Evolutionary conservation across 2,888 invertebrate species (phyloP).

Genomic region (Nineta flava): DNA sequence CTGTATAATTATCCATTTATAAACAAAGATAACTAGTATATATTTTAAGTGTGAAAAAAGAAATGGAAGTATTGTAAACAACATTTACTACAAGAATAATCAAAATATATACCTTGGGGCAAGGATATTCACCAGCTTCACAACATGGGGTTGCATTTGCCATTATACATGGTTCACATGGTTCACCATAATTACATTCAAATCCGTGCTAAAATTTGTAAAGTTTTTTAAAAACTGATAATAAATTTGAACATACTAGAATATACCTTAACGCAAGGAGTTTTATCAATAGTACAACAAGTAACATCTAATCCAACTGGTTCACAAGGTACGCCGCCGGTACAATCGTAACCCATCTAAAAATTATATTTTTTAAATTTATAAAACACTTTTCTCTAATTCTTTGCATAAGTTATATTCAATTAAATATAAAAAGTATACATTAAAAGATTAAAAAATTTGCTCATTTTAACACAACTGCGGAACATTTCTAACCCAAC

Average conservation of each 20-base stretch:
- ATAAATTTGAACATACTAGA: background rate
- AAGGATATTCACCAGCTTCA: background rate
- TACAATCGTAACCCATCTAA: conserved; percentile 1
- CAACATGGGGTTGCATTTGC: background rate
- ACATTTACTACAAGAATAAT: too few relatives aligned
- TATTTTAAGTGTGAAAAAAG: too few relatives aligned
- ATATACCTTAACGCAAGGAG: background rate
- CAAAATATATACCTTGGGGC: background rate
- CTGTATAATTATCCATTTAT: too few relatives aligned
- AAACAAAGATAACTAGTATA: too few relatives aligned
- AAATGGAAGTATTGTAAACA: too few relatives aligned
- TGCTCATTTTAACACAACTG: too few relatives aligned
- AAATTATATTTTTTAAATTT: background rate
- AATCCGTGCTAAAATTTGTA: background rate
- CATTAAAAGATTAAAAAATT: too few relatives aligned
- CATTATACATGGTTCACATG: background rate
- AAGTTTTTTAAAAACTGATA: background rate
- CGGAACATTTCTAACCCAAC: too few relatives aligned
- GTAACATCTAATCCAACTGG: background rate
- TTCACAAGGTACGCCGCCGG: background rate
- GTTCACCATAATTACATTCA: background rate
- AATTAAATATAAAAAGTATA: too few relatives aligned
- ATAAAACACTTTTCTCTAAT: background rate
- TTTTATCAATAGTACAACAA: background rate
- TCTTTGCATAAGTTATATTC: too few relatives aligned